Base-by-base conservation (phyloP, 1,140 invertebrate genomes). In the Oryctes rhinoceros region DNA sequence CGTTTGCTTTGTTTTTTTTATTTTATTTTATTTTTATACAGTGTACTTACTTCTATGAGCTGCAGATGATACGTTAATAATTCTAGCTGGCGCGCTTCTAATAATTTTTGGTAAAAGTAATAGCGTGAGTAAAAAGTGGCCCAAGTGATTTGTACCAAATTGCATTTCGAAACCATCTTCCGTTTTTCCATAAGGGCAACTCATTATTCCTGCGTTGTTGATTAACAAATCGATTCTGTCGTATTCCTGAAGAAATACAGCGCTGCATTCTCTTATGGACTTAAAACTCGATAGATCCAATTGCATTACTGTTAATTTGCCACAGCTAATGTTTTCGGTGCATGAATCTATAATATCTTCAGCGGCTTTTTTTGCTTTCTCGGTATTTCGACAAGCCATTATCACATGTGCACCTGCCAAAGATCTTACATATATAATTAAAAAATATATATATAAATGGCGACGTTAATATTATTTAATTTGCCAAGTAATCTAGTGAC, bases 101-200 rank as follows among this genome's bases (percentile, higher is more conserved):
- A 90, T 86, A 18, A 93, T 88, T 84, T 89, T 90, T 5, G 90
- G 90, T 77, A 98, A 83, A 0, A 98, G 87, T 15, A 98, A 86
- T 80, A 92, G 89, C 0, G 96, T 97, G 0, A 98, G 88, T 39
- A 97, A 89, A 85, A 97, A 97, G 84, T 97, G 96, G 0, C 95
- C 95, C 74, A 96, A 87, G 87, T 96, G 92, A 86, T 96, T 96
- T 0, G 93, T 92, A 13, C 93, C 94, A 18, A 96, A 88, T 81
- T 96, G 93, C 78, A 91, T 91, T 86, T 98, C 97, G 85, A 94
- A 94, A 0, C 95, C 95, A 84, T 97, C 95, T 80, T 91, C 91
- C 0, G 93, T 94, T 79, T 90, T 90, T 53, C 84, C 74, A 79
- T 91, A 88, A 0, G 93, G 94, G 80, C 91, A 92, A 88, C 91